Evolutionary conservation across 2,797 vertebrate genomes (phyloP).

Genomic region (Macropus fuliginosus): DNA sequence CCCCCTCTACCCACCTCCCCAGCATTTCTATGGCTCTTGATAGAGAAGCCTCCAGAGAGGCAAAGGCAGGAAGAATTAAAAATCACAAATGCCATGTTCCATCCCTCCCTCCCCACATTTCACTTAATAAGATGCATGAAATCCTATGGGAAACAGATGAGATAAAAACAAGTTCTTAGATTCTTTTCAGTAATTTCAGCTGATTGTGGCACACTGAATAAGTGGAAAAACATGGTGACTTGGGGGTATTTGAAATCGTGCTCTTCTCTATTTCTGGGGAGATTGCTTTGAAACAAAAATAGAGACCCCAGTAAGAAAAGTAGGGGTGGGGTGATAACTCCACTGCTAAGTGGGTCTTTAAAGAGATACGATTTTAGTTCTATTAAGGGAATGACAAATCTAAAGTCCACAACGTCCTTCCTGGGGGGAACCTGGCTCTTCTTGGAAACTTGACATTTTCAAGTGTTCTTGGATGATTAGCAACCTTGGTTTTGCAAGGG

Average conservation of each 20-base stretch:
- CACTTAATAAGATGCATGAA: conserved; percentile 3
- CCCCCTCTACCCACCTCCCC: too few species aligned
- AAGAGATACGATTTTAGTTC: conserved; percentile 39
- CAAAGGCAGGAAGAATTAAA: neutral
- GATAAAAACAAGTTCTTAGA: neutral
- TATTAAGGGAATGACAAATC: conserved; percentile 60
- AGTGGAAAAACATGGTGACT: neutral
- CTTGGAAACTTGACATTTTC: conserved; percentile 57
- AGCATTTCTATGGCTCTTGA: neutral
- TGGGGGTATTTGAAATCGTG: neutral
- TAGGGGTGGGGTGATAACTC: neutral
- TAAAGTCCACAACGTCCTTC: conserved; percentile 51
- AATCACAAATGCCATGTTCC: neutral
- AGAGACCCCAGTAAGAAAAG: conserved; percentile 20
- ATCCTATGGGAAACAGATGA: neutral
- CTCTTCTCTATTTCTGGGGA: neutral
- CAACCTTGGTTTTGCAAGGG: conserved; percentile 41
- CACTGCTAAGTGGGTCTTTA: conserved; percentile 46
- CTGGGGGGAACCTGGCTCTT: conserved; percentile 39
- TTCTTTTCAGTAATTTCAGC: conserved; percentile 23
- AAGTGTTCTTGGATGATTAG: conserved; percentile 69
- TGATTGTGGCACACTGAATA: neutral
- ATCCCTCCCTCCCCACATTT: neutral
- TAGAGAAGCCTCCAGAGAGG: conserved; percentile 7
- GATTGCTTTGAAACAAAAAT: neutral